Percentiles rank a stretch among this genome's conserved stretches.
These are phyloP conservation scores for Cyrtorhinus lividipennis DNA, from an alignment of 1,140 invertebrate species.

Conservation along the genomic window DNA sequence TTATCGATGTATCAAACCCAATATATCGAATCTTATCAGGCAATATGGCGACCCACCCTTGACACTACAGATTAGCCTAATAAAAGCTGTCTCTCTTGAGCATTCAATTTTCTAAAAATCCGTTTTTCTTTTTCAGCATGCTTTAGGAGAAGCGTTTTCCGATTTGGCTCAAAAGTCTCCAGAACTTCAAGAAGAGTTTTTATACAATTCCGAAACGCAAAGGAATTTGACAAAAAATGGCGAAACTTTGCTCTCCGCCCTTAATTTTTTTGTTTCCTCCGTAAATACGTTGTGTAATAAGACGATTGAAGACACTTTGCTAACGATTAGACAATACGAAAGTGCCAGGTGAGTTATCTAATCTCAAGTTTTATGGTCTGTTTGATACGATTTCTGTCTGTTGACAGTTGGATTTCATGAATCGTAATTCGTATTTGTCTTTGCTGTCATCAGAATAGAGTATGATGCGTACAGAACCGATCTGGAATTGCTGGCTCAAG, in stretches of 20 bases:
- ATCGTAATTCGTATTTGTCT: conserved; percentile 15
- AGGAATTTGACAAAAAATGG: conserved; percentile 86
- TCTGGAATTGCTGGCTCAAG: conserved; percentile 58
- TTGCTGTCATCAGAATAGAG: conserved; percentile 78
- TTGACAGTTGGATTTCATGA: too few species aligned
- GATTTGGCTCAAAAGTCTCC: conserved; percentile 88
- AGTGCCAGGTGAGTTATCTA: conserved; percentile 50
- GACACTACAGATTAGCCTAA: too few species aligned
- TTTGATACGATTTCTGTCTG: too few species aligned
- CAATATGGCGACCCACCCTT: too few species aligned
- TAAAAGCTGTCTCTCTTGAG: too few species aligned
- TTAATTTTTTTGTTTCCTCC: conserved; percentile 92
- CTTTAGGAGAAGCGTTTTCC: conserved; percentile 80
- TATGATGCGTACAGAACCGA: conserved; percentile 94
- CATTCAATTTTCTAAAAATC: too few species aligned
- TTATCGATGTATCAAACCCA: too few species aligned
- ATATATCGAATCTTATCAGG: too few species aligned
- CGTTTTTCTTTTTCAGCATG: conserved; percentile 40
- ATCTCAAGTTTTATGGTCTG: too few species aligned
- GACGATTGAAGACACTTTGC: conserved; percentile 90
- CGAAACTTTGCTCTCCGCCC: conserved; percentile 73
- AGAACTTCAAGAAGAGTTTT: conserved; percentile 86
- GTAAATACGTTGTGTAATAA: conserved; percentile 91
- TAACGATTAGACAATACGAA: conserved; percentile 88
- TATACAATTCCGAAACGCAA: conserved; percentile 91